Conservation (phyloP, 2,797 vertebrate species). For the Chiroxiphia lanceolata region DNA sequence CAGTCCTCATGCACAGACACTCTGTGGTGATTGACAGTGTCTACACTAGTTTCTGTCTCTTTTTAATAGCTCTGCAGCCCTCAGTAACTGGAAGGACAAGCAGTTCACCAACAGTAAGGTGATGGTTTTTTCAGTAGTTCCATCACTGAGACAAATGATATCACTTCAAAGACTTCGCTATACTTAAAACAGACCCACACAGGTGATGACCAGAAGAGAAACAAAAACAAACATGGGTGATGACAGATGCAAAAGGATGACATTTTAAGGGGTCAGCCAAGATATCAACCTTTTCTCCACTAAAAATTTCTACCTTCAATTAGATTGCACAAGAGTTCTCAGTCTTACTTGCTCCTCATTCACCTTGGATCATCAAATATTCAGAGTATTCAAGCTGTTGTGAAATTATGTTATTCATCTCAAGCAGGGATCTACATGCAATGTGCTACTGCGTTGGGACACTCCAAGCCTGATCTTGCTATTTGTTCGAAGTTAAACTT, state of each 20-base stretch:
- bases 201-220: not conserved
- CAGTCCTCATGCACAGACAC: not conserved
- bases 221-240: not conserved
- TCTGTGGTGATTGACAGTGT: fast-evolving
- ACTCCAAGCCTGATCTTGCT: not conserved
- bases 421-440: not conserved
- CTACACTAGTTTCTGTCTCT: not conserved
- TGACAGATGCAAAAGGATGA: not conserved
- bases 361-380: not conserved
- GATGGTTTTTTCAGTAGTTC: not conserved
- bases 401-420: not conserved
- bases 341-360: not conserved
- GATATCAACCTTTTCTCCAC: not conserved
- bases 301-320: not conserved
- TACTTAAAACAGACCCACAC: not conserved
- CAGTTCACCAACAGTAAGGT: not conserved
- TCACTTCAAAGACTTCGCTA: not conserved
- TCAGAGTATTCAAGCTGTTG: not conserved
- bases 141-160: not conserved
- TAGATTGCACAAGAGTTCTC: not conserved
- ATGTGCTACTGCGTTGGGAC: fast-evolving
- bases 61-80: not conserved
- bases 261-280: not conserved
- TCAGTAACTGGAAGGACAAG: not conserved
- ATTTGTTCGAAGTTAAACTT: not conserved